These are phyloP conservation scores for Pitangus sulphuratus DNA, from an alignment of 2,797 vertebrate genomes.

Conservation along the genomic window DNA sequence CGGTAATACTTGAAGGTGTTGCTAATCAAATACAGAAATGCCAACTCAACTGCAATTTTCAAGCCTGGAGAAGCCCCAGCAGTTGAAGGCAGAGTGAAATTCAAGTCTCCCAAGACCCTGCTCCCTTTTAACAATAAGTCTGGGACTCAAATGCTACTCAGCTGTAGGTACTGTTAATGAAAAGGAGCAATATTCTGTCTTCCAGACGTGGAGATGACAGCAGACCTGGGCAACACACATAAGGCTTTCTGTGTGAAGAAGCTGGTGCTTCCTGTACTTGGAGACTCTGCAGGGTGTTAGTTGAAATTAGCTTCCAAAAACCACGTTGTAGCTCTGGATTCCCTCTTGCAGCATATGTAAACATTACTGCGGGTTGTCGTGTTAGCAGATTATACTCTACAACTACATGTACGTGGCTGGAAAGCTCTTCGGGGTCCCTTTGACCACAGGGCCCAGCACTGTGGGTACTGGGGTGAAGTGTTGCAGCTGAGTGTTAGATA, in stretches of 20 bases:
- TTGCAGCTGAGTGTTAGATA: neutral
- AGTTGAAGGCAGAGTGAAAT: neutral
- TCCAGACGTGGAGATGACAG: neutral
- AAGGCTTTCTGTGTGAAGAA: neutral
- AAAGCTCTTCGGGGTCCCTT: neutral
- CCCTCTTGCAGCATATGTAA: neutral
- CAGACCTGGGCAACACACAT: accelerated
- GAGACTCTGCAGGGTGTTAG: neutral
- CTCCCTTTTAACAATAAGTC: neutral
- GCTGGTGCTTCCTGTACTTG: neutral
- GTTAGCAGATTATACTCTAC: neutral
- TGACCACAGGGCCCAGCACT: too few species aligned
- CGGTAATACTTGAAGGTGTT: neutral
- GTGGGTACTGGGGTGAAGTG: neutral
- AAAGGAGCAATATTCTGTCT: neutral
- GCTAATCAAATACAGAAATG: neutral
- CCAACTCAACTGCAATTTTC: neutral
- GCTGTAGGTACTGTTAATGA: neutral
- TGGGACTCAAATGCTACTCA: neutral
- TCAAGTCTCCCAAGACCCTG: neutral
- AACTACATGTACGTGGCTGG: neutral
- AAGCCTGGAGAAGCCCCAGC: neutral
- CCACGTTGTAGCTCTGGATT: neutral
- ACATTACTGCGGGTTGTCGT: neutral
- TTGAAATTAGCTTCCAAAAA: neutral